phyloP scores from a whole-genome alignment of 1,140 invertebrate species.

The Drosophila chauvacae region DNA sequence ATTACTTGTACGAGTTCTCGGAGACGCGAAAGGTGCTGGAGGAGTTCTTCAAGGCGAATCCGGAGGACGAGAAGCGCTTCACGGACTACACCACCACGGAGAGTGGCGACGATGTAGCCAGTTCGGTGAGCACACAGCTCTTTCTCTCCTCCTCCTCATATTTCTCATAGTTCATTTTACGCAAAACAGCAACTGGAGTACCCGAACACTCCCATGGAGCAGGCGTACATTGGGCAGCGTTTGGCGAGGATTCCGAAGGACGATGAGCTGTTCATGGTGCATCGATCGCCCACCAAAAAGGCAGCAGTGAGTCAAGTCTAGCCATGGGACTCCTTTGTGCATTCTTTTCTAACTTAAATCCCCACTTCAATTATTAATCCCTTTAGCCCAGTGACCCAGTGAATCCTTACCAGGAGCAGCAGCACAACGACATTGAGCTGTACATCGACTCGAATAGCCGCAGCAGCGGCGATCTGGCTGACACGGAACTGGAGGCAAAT shows the following conservation, averaged over 20 bases:
- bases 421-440: slow-evolving; percentile 82
- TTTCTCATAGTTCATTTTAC: no score
- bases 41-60: slow-evolving; percentile 93
- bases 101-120: slow-evolving; percentile 79
- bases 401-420: slow-evolving; percentile 68
- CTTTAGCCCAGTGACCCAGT: slow-evolving; percentile 38
- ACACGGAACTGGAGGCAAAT: slow-evolving; percentile 80
- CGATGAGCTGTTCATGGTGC: slow-evolving; percentile 80
- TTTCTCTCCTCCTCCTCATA: rapidly evolving
- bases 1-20: slow-evolving; percentile 95
- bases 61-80: slow-evolving; percentile 86
- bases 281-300: slow-evolving; percentile 71
- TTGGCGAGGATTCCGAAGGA: slow-evolving; percentile 83
- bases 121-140: slow-evolving; percentile 32
- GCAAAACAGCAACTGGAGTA: slow-evolving; percentile 43
- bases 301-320: slow-evolving; percentile 59
- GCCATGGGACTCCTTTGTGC: no score
- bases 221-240: slow-evolving; percentile 81
- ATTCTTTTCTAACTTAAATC: background rate
- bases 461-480: slow-evolving; percentile 78
- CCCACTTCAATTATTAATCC: background rate
- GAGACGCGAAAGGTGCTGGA: slow-evolving; percentile 95
- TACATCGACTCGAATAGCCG: slow-evolving; percentile 83
- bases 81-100: slow-evolving; percentile 74
- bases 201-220: slow-evolving; percentile 57